Percentiles rank a stretch among this genome's conserved stretches.
Conservation (phyloP, 2,113 vertebrate genomes). For the Tricholaema leucomelas region DNA sequence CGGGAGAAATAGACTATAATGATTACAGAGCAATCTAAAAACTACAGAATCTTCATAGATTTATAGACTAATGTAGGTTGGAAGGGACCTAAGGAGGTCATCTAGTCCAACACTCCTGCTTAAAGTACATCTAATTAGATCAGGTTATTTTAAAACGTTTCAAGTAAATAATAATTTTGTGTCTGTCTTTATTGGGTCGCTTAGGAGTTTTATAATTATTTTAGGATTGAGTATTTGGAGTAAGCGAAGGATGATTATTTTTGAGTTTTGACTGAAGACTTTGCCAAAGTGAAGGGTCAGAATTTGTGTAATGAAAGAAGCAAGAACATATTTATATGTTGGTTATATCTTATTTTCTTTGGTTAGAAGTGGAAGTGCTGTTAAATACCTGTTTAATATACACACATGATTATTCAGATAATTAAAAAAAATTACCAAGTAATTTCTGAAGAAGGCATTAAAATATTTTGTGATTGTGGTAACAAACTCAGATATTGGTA, state of each 20-base stretch:
- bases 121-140: fast-evolving
- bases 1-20: background rate
- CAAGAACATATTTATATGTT: background rate
- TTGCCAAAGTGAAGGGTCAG: background rate
- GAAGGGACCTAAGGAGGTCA: background rate
- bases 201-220: background rate
- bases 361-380: background rate
- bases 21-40: background rate
- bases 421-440: background rate
- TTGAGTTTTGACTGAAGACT: background rate
- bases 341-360: background rate
- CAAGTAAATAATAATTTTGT: background rate
- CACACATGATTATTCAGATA: background rate
- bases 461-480: background rate
- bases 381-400: background rate
- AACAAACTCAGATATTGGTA: background rate
- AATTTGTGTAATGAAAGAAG: background rate
- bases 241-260: background rate
- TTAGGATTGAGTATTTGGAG: background rate
- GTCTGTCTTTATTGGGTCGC: background rate
- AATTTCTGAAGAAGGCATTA: background rate
- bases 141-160: background rate
- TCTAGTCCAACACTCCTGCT: background rate
- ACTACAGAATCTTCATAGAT: background rate
- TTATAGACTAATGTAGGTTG: background rate